phyloP scores from a whole-genome alignment of 2,888 invertebrate genomes.

The Ramazzottius varieornatus region DNA sequence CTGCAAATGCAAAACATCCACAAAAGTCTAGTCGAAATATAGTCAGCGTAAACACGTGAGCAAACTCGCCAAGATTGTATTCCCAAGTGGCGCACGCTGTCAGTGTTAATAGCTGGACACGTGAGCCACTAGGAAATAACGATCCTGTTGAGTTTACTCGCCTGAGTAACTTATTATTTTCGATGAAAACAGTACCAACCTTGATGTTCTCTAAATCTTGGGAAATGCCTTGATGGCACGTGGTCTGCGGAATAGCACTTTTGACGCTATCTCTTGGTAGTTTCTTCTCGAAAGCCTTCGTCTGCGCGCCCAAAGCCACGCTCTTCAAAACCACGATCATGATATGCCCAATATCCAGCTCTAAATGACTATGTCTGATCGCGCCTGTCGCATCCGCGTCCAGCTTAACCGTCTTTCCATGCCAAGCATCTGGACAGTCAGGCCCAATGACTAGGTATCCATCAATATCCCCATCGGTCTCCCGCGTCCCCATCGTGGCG shows the following conservation, averaged over 20 bases:
- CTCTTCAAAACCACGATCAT: slow-evolving; percentile 22
- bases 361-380: neutral
- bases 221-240: slow-evolving; percentile 32
- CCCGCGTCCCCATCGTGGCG: neutral
- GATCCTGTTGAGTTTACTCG: no score
- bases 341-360: slow-evolving; percentile 25
- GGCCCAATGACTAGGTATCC: neutral
- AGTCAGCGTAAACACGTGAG: slow-evolving; percentile 1
- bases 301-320: neutral
- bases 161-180: slow-evolving; percentile 1
- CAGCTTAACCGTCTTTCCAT: neutral
- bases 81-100: no score
- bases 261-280: slow-evolving; percentile 13
- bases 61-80: slow-evolving; percentile 1
- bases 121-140: no score
- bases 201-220: slow-evolving; percentile 35
- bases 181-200: slow-evolving; percentile 15
- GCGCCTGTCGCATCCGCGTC: neutral
- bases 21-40: slow-evolving; percentile 3
- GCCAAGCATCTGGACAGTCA: neutral
- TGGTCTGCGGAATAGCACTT: slow-evolving; percentile 24
- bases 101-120: no score
- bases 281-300: neutral
- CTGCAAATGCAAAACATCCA: slow-evolving; percentile 25
- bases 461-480: neutral